phyloP scores from a whole-genome alignment of 2,888 invertebrate species.

The Ennomos erosarius region DNA sequence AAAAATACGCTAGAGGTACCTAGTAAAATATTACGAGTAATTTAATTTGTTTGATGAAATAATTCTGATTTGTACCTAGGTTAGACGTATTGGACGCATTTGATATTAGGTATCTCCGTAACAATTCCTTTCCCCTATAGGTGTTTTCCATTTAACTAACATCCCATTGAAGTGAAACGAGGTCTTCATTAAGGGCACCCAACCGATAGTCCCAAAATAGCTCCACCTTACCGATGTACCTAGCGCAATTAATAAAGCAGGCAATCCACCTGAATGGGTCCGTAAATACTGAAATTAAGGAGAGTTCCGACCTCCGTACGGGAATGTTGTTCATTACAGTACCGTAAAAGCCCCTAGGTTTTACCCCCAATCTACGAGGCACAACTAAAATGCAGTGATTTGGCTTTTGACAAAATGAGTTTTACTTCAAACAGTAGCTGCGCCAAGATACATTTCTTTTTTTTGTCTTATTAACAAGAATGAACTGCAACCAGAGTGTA shows the following conservation, averaged over 20 bases:
- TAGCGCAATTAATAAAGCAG: slow-evolving; percentile 67
- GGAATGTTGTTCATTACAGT: slow-evolving; percentile 68
- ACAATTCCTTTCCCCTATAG: background rate
- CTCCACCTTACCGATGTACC: slow-evolving; percentile 55
- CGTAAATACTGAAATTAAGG: slow-evolving; percentile 78
- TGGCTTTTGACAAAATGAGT: slow-evolving; percentile 1
- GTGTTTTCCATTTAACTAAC: slow-evolving; percentile 13
- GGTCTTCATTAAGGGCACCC: slow-evolving; percentile 31
- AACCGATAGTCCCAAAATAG: slow-evolving; percentile 49
- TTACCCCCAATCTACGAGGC: slow-evolving; percentile 17
- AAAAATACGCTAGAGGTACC: too few species aligned
- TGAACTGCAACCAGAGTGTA: too few species aligned
- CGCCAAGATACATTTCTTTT: too few species aligned
- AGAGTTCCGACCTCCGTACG: slow-evolving; percentile 69
- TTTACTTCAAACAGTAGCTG: background rate
- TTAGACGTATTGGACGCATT: too few species aligned
- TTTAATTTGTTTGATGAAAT: too few species aligned
- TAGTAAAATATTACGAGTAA: too few species aligned
- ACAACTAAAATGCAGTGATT: slow-evolving; percentile 11
- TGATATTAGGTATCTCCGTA: too few species aligned
- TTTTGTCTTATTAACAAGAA: too few species aligned
- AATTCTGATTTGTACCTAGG: too few species aligned
- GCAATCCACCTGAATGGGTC: slow-evolving; percentile 72
- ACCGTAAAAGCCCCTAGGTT: slow-evolving; percentile 72
- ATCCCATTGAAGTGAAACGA: slow-evolving; percentile 18